These are phyloP conservation scores for Elgaria multicarinata DNA, from an alignment of 2,113 vertebrate species.

Conservation along the genomic window DNA sequence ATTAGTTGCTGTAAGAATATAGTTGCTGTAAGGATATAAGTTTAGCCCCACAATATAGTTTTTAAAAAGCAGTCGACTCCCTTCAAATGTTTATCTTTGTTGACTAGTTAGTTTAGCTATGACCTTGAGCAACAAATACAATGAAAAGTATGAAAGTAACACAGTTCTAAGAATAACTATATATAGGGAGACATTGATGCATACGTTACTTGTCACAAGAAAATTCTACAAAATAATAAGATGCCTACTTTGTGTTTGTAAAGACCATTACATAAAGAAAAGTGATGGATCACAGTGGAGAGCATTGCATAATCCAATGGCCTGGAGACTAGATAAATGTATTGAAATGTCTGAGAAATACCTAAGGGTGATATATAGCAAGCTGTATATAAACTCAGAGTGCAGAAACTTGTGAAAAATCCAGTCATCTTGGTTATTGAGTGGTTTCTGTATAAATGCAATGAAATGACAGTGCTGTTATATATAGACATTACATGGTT, in stretches of 20 bases:
- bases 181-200: slow-evolving; percentile 38
- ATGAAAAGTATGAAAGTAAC: neutral
- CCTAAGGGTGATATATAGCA: slow-evolving; percentile 23
- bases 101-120: neutral
- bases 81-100: neutral
- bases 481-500: neutral
- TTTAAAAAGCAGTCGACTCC: neutral
- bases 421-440: neutral
- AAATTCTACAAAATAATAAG: slow-evolving; percentile 54
- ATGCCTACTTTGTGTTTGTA: slow-evolving; percentile 50
- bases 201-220: slow-evolving; percentile 33
- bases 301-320: slow-evolving; percentile 51
- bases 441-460: neutral
- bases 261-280: slow-evolving; percentile 37
- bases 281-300: slow-evolving; percentile 50
- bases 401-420: neutral
- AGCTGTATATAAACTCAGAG: slow-evolving; percentile 39
- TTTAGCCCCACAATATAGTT: neutral
- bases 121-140: slow-evolving; percentile 42
- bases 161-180: neutral
- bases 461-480: neutral
- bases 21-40: too few species aligned
- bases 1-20: too few species aligned
- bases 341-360: slow-evolving; percentile 37
- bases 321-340: slow-evolving; percentile 49